Evolutionary conservation across 2,113 vertebrate genomes (phyloP).

Genomic region (Candoia aspera): DNA sequence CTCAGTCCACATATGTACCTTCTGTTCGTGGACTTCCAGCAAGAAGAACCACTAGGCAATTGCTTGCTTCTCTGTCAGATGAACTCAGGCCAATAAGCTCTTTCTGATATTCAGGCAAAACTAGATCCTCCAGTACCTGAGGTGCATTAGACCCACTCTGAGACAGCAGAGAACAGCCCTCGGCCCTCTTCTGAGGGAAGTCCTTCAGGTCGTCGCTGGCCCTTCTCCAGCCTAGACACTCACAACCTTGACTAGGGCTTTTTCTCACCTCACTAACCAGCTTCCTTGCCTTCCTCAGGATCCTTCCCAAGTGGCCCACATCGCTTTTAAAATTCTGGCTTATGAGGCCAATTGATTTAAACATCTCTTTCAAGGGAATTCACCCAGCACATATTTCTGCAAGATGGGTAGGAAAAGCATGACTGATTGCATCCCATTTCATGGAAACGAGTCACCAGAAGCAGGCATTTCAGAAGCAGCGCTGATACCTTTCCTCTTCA

Average conservation of each 20-base stretch:
- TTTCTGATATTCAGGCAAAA: not conserved
- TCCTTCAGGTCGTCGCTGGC: not conserved
- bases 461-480: not conserved
- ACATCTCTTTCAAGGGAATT: not conserved
- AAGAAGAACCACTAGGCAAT: not conserved
- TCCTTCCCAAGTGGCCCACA: not conserved
- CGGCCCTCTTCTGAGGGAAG: not conserved
- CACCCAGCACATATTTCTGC: not conserved
- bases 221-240: not conserved
- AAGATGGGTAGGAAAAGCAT: not conserved
- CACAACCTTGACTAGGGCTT: not conserved
- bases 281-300: not conserved
- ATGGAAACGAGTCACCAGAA: not conserved
- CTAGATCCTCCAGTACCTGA: not conserved
- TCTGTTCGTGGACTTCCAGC: no score
- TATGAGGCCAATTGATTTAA: not conserved
- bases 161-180: not conserved
- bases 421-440: not conserved
- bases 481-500: slow-evolving; percentile 67
- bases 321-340: not conserved
- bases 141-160: not conserved
- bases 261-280: not conserved
- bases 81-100: not conserved
- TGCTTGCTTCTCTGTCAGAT: not conserved
- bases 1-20: no score